phyloP scores from a whole-genome alignment of 2,888 invertebrate species.

The Mythimna pallens region DNA sequence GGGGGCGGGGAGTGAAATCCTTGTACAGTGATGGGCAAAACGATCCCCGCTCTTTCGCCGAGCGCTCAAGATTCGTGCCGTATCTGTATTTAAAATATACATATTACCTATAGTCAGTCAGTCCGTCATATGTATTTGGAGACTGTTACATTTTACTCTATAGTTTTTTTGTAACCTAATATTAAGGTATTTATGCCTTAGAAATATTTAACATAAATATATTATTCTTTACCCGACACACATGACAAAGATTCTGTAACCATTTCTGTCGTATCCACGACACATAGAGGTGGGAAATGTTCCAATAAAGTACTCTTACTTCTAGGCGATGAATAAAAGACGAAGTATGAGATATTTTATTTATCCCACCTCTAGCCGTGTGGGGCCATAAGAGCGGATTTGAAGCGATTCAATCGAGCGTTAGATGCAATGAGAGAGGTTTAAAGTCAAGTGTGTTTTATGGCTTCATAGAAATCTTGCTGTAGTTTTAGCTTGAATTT shows the following conservation, averaged over 20 bases:
- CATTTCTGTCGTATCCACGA: slow-evolving; percentile 32
- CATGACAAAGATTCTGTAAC: slow-evolving; percentile 9
- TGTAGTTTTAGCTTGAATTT: slow-evolving; percentile 3
- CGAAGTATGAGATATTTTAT: slow-evolving; percentile 58
- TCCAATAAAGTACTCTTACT: slow-evolving; percentile 59
- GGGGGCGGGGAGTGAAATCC: too few relatives aligned
- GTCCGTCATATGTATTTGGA: too few relatives aligned
- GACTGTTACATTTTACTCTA: not conserved
- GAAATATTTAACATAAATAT: not conserved
- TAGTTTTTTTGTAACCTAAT: not conserved
- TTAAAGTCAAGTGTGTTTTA: slow-evolving; percentile 47
- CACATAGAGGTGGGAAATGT: slow-evolving; percentile 49
- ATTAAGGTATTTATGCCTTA: too few relatives aligned
- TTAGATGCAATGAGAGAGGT: slow-evolving; percentile 38
- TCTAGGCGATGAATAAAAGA: slow-evolving; percentile 63
- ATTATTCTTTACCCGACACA: slow-evolving; percentile 4
- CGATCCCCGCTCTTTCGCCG: too few relatives aligned
- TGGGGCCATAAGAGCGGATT: slow-evolving; percentile 51
- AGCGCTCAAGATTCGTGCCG: too few relatives aligned
- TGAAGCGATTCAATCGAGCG: slow-evolving; percentile 30
- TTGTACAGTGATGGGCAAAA: too few relatives aligned
- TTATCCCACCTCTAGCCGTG: slow-evolving; percentile 46
- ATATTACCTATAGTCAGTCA: too few relatives aligned
- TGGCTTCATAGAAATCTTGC: slow-evolving; percentile 24
- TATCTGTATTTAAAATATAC: too few relatives aligned